Base-by-base conservation (phyloP, 2,113 vertebrate species). In the Melanostigma gelatinosum region DNA sequence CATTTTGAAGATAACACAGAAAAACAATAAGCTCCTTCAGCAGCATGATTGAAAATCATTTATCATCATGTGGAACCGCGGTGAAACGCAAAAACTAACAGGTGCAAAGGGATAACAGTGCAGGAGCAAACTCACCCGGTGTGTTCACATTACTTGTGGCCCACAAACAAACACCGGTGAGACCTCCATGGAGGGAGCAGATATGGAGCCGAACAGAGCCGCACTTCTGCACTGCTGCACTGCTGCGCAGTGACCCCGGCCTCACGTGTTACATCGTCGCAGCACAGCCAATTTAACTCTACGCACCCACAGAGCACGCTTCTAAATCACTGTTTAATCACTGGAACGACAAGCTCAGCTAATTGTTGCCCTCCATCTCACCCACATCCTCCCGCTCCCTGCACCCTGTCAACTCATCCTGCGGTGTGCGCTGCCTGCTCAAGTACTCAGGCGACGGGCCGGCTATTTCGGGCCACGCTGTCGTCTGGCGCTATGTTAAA, bases 241-340 rank as follows among this genome's bases (percentile, higher is more conserved):
- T 79, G 74, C 85, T 77, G 86, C 69, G 77, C 80, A 81, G 29
- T 86, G 86, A 88, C 87, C 84, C 84, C 5, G 65, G 79, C 80
- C 77, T 55, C 55, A 1, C 73, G 63, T 77, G 82, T 88, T 89
- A 86, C 81, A 63, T 81, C 63, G 6, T 40, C 6, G 34, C 66
- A 77, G 61, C 27, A 66, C 87, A 86, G 72, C 78, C 75, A 81
- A 86, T 91, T 90, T 76, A 86, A 85, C 90, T 78, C 79, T 32
- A 64, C 29, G 57, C 72, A 81, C 18, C 73, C 64, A 74, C 72
- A 11, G 77, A 87, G 87, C 88, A 74, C 20, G 40, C 87, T 82
- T 85, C 82, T 88, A 91, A 91, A 93, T 93, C 90, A 89, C 80
- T 80, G 84, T 88, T 89, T 92, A 92, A 92, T 92, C 87, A 89